phyloP scores from a whole-genome alignment of 2,797 vertebrate species.

The Falco columbarius region DNA sequence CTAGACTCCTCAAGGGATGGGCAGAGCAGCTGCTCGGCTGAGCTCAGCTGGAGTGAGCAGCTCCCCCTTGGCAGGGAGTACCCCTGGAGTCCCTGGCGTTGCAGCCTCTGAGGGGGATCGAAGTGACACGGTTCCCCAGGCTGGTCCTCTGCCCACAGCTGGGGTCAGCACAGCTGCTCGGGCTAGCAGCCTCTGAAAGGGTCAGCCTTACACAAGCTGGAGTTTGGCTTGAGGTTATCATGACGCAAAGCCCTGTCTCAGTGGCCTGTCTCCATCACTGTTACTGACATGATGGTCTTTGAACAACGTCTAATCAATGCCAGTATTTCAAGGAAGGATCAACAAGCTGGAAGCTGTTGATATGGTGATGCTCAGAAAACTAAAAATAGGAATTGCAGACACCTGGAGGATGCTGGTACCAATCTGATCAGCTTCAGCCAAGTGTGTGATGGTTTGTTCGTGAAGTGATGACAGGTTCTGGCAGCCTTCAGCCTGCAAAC shows the following conservation, averaged over 20 bases:
- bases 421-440: background rate
- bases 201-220: background rate
- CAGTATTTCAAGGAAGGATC: background rate
- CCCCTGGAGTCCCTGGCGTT: background rate
- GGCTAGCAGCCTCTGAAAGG: background rate
- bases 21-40: background rate
- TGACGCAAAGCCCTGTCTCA: background rate
- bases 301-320: background rate
- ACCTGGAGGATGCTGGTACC: background rate
- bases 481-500: background rate
- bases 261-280: background rate
- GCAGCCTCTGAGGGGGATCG: background rate
- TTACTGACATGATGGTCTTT: background rate
- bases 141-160: background rate
- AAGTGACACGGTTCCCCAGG: background rate
- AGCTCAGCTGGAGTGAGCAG: background rate
- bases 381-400: background rate
- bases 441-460: background rate
- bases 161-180: background rate
- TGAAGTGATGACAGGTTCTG: background rate
- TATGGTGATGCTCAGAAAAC: background rate
- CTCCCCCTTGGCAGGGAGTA: accelerated
- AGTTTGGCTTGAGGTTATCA: background rate
- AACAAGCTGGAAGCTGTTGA: background rate
- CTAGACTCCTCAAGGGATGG: background rate